Base-by-base conservation (phyloP, 2,888 invertebrate species). In the Melolontha melolontha region DNA sequence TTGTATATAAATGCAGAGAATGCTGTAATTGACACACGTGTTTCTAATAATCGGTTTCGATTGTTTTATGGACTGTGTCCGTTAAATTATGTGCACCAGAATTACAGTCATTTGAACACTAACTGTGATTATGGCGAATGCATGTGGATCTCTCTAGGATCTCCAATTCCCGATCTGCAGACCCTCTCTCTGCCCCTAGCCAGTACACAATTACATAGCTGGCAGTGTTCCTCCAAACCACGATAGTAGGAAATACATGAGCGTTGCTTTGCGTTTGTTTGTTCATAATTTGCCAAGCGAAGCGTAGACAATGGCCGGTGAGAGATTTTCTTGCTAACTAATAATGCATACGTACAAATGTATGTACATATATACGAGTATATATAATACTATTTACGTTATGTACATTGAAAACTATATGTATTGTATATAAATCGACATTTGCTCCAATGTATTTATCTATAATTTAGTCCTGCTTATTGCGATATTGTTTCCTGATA, bases 1-100 rank as follows among this genome's bases (percentile, higher is more conserved):
- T 34, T 34, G 34, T 34, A 34, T 34, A 34, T 34, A 34, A 34
- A 34, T 27, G 27, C 27, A 22, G 50, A 22, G 50, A 50, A 50
- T 50, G 27, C 40, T 29, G 44, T 67, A 67, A 67, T 67, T 63
- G 67, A 67, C 67, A 67, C 67, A 63, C 62, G 67, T 63, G 67
- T 62, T 63, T 52, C 63, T 67, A 67, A 63, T 67, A 52, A 67
- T 67, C 50, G 67, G 66, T 66, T 52, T 40, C 59, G 63, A 67
- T 67, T 67, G 63, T 67, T 67, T 67, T 63, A 67, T 63, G 67
- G 52, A 51, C 52, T 52, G 52, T 59, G 51, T 62, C 50, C 51
- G 67, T 52, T 52, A 63, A 67, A 59, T 67, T 67, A 63, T 63
- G 67, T 50, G 59, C 29, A 29, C 41, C 63, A 22, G 67, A 51